Evolutionary conservation across 2,797 vertebrate genomes (phyloP), one percentile per base, ranked within the genome.

Genomic region (Enteromius thamalakanensis): DNA sequence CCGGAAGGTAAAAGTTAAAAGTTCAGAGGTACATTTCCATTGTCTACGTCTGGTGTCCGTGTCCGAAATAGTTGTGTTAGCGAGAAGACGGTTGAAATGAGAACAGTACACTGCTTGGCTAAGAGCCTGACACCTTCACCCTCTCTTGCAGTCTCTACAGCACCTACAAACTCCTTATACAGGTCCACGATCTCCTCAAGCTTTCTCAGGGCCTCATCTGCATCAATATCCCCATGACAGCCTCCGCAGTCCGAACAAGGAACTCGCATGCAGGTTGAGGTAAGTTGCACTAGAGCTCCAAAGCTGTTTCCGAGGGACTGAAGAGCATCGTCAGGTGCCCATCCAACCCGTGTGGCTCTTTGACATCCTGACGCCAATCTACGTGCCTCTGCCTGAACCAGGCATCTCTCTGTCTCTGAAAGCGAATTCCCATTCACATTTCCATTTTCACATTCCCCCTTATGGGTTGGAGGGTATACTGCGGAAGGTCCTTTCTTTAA

Each of bases 51-150:
- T 89, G 1, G 92, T 72, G 80, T 94, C 86, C 37, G 92, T 92
- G 91, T 95, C 87, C 95, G 94, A 90, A 98, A 96, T 80, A 96
- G 97, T 90, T 99, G 97, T 81, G 96, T 96, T 83, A 99, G 96
- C 75, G 96, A 95, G 83, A 98, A 96, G 51, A 97, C 95, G 0
- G 97, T 95, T 14, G 97, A 97, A 14, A 96, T 97, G n/a, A 99
- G 96, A 79, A 98, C 96, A 0, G 96, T 97, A 91, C 97, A 98
- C 84, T 97, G 96, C 86, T 94, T 96, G 79, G 96, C 93, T 0
- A 99, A 91, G 60, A 98, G 91, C 90, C 94, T 95, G 78, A 96
- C 93, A 11, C 95, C 95, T 81, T 96, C 94, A 0, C 88, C 87
- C 86, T 95, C 86, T 84, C 89, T 92, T 5, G 94, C 92, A 4